A percentile compares a stretch with the other conserved stretches of the same genome.
phyloP scores from a whole-genome alignment of 2,888 invertebrate species.

The Dynastes hyllus region DNA sequence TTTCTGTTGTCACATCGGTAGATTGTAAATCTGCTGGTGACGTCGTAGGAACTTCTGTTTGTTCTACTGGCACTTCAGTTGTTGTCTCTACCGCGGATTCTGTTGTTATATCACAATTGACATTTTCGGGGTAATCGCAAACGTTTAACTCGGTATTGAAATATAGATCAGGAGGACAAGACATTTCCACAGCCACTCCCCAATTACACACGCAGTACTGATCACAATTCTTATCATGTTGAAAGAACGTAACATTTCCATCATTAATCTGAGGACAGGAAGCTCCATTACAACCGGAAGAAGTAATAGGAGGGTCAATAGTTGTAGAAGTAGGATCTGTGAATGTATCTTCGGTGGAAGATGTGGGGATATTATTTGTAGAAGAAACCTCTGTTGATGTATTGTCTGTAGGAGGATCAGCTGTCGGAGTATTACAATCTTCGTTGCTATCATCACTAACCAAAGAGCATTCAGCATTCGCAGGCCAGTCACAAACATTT shows the following conservation, averaged over 20 bases:
- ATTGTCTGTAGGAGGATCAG: conserved; percentile 3
- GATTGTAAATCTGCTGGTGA: background rate
- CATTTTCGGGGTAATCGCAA: conserved; percentile 51
- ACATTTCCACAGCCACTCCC: conserved; percentile 37
- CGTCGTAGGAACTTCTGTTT: background rate
- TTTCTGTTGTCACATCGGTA: background rate
- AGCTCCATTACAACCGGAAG: background rate
- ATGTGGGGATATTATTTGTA: too few relatives aligned
- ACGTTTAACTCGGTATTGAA: conserved; percentile 50
- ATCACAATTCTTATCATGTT: conserved; percentile 52
- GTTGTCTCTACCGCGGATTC: background rate
- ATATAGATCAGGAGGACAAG: conserved; percentile 51
- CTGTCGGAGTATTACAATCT: background rate
- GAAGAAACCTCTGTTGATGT: background rate
- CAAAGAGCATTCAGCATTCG: conserved; percentile 19
- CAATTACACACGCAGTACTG: conserved; percentile 49
- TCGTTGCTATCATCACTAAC: background rate
- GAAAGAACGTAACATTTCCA: conserved; percentile 32
- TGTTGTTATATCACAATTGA: background rate
- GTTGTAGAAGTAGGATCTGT: background rate
- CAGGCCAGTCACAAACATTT: conserved; percentile 35
- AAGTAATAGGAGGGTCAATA: conserved; percentile 4
- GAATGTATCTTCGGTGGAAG: background rate
- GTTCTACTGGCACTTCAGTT: background rate
- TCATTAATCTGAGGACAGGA: conserved; percentile 43